Evolutionary conservation across 2,797 vertebrate genomes (phyloP), one percentile per base, ranked within the genome.

Genomic region (Artibeus jamaicensis): DNA sequence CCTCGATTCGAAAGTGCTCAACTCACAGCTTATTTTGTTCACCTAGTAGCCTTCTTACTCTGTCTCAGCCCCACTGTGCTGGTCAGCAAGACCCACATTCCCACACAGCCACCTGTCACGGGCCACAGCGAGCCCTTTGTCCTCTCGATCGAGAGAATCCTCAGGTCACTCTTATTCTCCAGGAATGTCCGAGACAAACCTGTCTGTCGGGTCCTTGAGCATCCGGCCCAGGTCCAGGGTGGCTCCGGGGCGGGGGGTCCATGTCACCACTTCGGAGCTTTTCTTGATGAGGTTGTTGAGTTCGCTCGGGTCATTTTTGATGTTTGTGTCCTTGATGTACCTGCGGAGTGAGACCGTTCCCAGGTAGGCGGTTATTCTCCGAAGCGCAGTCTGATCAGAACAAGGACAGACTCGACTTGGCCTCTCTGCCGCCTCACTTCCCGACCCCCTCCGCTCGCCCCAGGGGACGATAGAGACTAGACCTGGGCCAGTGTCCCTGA

Each of bases 301-400:
- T 57, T 98, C 97, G 65, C 86, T 96, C 19, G 99, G 96, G n/a
- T 95, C 97, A 97, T 99, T 99, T 98, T 99, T 99, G 5, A 85
- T 48, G 86, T 99, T 99, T 26, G 98, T 99, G 29, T 98, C 97
- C 73, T 98, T 99, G 67, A 99, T 98, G 83, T 99, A 99, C 71
- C 99, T 99, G 97, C 48, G 37, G 91, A 92, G 85, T 26, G 95
- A 81, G 57, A 89, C 59, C 5, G 53, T 68, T 34, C 12, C 70
- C 50, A 57, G 5, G 5, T 83, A 22, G 93, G 67, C 34, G 77
- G 5, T 9, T 46, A 32, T 59, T 42, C 32, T 70, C 67, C 46
- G 18, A 53, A 11, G 50, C 48, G 48, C 34, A 14, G 19, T 44
- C 62, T 48, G 15, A 26, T 48, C 39, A 48, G 29, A 9, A 48